Conservation (phyloP, 1,140 invertebrate genomes). For the Olivierus martensii region DNA sequence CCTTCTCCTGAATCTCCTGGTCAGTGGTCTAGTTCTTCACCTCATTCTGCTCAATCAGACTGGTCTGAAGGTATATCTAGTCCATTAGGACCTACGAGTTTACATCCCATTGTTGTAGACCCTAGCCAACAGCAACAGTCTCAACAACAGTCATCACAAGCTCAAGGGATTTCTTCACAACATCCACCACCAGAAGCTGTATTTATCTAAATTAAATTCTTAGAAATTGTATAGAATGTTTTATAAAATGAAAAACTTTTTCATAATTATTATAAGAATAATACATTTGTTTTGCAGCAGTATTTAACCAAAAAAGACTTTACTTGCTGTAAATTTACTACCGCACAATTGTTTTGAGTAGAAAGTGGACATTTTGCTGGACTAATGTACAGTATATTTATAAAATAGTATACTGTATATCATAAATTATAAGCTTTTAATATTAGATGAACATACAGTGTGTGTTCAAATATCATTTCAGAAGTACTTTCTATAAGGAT, state of each 20-base stretch:
- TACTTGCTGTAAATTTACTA: too few species aligned
- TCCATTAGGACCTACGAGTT: conserved; percentile 20
- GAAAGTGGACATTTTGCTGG: too few species aligned
- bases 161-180: conserved; percentile 6
- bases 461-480: too few species aligned
- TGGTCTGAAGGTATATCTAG: conserved; percentile 80
- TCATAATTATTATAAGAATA: background rate
- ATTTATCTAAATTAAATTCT: conserved; percentile 3
- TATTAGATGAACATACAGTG: too few species aligned
- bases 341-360: too few species aligned
- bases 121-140: conserved; percentile 12
- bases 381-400: too few species aligned
- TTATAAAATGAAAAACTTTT: background rate
- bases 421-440: too few species aligned
- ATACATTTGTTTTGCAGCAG: too few species aligned
- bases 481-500: too few species aligned
- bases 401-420: too few species aligned
- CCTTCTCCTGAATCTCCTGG: conserved; percentile 87
- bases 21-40: conserved; percentile 85
- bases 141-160: background rate
- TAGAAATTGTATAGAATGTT: too few species aligned
- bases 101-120: conserved; percentile 3
- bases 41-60: conserved; percentile 68
- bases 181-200: conserved; percentile 11
- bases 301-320: too few species aligned